phyloP scores from a whole-genome alignment of 2,797 vertebrate species.

The Mionectes olivaceus region DNA sequence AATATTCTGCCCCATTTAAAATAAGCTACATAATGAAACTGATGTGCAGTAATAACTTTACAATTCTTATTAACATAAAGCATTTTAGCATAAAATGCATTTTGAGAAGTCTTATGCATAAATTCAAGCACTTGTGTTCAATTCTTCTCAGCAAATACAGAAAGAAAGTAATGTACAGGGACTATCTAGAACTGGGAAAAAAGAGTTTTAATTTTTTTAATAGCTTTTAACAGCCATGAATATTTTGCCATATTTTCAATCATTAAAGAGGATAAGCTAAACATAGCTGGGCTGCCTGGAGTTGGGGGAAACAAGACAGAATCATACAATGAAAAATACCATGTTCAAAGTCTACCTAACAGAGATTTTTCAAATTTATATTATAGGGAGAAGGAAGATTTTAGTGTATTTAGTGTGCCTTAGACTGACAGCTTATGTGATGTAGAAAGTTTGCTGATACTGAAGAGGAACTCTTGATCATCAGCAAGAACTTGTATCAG shows the following conservation, averaged over 20 bases:
- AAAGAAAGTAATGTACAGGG: not conserved
- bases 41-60: constrained; percentile 70
- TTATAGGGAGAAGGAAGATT: constrained; percentile 1
- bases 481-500: constrained; percentile 16
- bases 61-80: constrained; percentile 63
- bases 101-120: constrained; percentile 54
- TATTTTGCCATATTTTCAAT: not conserved
- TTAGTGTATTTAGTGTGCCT: constrained; percentile 10
- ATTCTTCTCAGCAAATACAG: constrained; percentile 30
- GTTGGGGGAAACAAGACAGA: not conserved
- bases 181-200: not conserved
- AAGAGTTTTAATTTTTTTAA: not conserved
- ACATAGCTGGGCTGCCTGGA: not conserved
- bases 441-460: constrained; percentile 49
- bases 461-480: constrained; percentile 48
- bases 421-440: constrained; percentile 42
- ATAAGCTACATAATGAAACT: constrained; percentile 70
- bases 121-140: constrained; percentile 43
- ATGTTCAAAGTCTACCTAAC: not conserved
- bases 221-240: not conserved
- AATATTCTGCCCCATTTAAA: constrained; percentile 77
- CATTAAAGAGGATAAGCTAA: constrained; percentile 5
- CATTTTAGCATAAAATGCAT: constrained; percentile 57
- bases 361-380: not conserved
- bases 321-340: not conserved